A percentile compares a stretch with the other conserved stretches of the same genome.
phyloP scores from a whole-genome alignment of 2,113 vertebrate genomes.

The Macroglossus sobrinus region DNA sequence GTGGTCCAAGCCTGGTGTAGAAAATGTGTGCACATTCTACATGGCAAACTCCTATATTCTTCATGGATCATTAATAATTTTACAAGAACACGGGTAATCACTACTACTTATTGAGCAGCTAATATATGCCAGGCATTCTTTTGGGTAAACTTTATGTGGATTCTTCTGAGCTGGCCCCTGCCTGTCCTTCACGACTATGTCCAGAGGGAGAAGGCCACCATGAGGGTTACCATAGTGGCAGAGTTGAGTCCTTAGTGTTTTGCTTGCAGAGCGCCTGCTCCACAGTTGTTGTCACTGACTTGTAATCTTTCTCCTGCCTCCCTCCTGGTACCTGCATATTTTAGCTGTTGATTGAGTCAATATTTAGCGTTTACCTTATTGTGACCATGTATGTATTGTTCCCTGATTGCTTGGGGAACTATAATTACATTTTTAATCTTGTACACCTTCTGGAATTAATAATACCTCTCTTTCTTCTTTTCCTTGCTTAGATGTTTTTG shows the following conservation, averaged over 20 bases:
- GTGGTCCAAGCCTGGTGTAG: neutral
- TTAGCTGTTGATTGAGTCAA: neutral
- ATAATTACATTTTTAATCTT: neutral
- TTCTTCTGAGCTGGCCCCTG: neutral
- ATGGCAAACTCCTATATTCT: neutral
- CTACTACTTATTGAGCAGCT: neutral
- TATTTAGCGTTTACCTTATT: neutral
- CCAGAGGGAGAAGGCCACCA: neutral
- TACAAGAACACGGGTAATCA: neutral
- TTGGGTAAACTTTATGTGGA: neutral
- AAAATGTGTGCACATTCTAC: neutral
- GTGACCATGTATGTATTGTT: neutral
- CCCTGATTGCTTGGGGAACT: neutral
- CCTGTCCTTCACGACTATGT: neutral
- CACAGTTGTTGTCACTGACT: neutral
- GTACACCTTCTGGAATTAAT: neutral
- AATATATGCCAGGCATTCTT: neutral
- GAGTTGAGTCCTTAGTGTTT: neutral
- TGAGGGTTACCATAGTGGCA: fast-evolving
- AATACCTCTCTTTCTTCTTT: neutral
- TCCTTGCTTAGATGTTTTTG: neutral
- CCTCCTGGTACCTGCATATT: neutral
- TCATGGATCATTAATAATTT: neutral
- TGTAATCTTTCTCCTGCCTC: fast-evolving
- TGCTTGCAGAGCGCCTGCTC: no score